Evolutionary conservation across 2,888 invertebrate genomes (phyloP).

Genomic region (Diaperis boleti): DNA sequence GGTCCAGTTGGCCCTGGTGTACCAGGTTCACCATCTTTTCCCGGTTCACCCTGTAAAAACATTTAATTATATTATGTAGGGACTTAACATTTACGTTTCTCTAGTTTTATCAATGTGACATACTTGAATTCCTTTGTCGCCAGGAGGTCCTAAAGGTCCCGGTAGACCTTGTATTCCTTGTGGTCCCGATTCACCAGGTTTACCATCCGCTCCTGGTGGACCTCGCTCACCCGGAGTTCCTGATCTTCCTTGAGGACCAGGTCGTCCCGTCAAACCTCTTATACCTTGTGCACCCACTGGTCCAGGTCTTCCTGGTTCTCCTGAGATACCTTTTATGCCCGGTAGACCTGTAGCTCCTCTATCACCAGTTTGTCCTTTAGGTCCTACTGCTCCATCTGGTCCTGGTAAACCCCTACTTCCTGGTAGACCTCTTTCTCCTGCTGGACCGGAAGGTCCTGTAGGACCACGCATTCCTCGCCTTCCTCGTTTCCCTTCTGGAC

Average conservation of each 20-base stretch:
- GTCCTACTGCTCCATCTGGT: conserved; percentile 80
- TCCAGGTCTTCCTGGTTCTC: conserved; percentile 73
- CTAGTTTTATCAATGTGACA: conserved; percentile 41
- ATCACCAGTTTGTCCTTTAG: conserved; percentile 82
- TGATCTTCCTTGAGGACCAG: conserved; percentile 78
- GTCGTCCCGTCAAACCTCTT: conserved; percentile 75
- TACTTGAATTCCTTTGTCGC: conserved; percentile 81
- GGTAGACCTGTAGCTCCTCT: conserved; percentile 75
- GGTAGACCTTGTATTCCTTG: conserved; percentile 85
- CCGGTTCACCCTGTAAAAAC: conserved; percentile 80
- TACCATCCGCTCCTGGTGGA: conserved; percentile 85
- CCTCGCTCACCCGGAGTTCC: conserved; percentile 81
- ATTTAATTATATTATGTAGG: neutral
- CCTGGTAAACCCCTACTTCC: conserved; percentile 85
- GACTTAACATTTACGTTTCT: neutral
- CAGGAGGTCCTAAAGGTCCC: conserved; percentile 82
- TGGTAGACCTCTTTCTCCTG: conserved; percentile 78
- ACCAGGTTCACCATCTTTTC: conserved; percentile 86
- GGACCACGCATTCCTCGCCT: conserved; percentile 84
- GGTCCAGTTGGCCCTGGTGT: conserved; percentile 82
- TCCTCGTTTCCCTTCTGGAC: conserved; percentile 85
- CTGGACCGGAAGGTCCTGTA: conserved; percentile 77
- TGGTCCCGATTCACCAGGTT: conserved; percentile 84
- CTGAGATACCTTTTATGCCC: conserved; percentile 74
- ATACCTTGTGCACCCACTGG: conserved; percentile 71